phyloP scores from a whole-genome alignment of 2,888 invertebrate genomes.

The Cynaeus angustus region DNA sequence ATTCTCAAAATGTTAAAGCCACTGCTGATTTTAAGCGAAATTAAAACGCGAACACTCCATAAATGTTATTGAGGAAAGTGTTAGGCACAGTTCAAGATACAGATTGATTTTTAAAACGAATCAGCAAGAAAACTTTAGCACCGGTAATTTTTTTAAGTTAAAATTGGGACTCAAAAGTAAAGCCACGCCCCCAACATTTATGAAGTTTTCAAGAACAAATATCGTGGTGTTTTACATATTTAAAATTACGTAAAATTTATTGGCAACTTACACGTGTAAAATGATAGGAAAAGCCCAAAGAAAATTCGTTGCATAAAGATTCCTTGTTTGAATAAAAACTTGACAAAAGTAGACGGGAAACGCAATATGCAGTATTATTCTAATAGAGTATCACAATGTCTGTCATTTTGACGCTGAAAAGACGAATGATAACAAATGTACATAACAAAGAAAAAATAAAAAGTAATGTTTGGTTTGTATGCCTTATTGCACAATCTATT shows the following conservation, averaged over 20 bases:
- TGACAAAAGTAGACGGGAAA: background rate
- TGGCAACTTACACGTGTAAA: background rate
- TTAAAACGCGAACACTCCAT: slow-evolving; percentile 8
- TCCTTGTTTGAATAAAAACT: slow-evolving; percentile 53
- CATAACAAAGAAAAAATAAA: background rate
- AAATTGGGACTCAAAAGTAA: no score
- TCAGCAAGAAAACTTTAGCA: no score
- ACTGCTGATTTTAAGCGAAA: background rate
- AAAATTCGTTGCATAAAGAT: slow-evolving; percentile 56
- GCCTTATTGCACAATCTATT: background rate
- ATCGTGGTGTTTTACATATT: slow-evolving; percentile 1
- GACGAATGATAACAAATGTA: slow-evolving; percentile 12
- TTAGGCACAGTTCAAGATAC: no score
- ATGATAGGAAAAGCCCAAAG: slow-evolving; percentile 25
- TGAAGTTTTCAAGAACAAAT: slow-evolving; percentile 9
- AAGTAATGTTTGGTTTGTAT: background rate
- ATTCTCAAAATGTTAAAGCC: no score
- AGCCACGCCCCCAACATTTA: background rate
- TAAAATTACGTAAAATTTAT: background rate
- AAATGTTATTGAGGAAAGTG: no score
- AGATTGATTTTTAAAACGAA: no score
- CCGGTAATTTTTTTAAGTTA: no score
- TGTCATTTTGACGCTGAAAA: background rate
- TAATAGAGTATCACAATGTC: background rate
- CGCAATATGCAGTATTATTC: background rate